Conservation (phyloP, 2,888 invertebrate genomes). For the Tenthredo livida region DNA sequence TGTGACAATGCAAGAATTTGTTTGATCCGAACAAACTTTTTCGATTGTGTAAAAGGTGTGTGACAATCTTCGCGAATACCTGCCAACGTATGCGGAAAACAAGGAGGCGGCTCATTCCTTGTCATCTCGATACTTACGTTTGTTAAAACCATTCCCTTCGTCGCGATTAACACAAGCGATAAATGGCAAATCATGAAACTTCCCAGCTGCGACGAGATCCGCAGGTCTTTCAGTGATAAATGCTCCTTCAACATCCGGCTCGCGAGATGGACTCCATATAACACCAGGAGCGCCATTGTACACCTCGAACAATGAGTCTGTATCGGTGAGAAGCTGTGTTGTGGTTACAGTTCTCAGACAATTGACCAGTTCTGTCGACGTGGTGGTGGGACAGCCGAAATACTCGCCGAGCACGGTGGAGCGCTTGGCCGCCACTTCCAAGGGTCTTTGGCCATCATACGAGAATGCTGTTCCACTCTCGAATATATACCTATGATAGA, state of each 20-base stretch:
- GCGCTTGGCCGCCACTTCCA: background rate
- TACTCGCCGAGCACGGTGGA: constrained; percentile 61
- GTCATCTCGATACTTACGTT: too few relatives aligned
- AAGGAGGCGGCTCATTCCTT: too few relatives aligned
- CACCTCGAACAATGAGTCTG: background rate
- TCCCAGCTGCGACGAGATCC: constrained; percentile 58
- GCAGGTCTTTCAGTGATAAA: constrained; percentile 68
- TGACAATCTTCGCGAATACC: too few relatives aligned
- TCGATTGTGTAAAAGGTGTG: too few relatives aligned
- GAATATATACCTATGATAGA: constrained; percentile 70
- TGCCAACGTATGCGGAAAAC: too few relatives aligned
- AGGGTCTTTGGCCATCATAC: background rate
- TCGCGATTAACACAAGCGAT: constrained; percentile 62
- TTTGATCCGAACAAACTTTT: too few relatives aligned
- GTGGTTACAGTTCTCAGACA: constrained; percentile 61
- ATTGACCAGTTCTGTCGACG: constrained; percentile 48
- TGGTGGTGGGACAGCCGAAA: background rate
- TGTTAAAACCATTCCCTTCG: too few relatives aligned
- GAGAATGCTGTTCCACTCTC: constrained; percentile 63
- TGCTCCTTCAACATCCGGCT: constrained; percentile 68
- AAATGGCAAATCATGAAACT: constrained; percentile 71
- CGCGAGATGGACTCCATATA: constrained; percentile 69
- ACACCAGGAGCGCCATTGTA: background rate
- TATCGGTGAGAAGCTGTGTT: background rate
- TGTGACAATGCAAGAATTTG: too few relatives aligned